phyloP scores from a whole-genome alignment of 2,888 invertebrate species.

The Scrobipalpa costella region DNA sequence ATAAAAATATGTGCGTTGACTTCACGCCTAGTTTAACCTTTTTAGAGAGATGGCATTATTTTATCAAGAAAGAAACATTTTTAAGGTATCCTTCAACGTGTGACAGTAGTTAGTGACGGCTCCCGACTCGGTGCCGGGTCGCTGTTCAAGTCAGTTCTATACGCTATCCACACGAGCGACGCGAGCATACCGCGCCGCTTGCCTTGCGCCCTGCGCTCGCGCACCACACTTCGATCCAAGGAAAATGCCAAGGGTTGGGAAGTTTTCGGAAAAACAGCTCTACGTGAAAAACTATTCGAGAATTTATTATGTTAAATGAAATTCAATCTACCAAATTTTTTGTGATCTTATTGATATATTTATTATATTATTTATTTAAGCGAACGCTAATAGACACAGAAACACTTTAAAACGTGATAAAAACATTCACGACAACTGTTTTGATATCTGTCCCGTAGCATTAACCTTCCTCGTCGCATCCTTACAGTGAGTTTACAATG shows the following conservation, averaged over 20 bases:
- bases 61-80: slow-evolving; percentile 56
- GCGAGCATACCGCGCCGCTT: too few relatives aligned
- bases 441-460: not conserved
- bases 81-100: slow-evolving; percentile 47
- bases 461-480: not conserved
- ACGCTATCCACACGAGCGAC: slow-evolving; percentile 41
- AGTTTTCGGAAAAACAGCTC: not conserved
- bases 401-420: not conserved
- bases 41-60: slow-evolving; percentile 58
- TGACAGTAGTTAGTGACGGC: slow-evolving; percentile 56
- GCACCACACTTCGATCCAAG: not conserved
- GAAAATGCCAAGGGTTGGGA: not conserved
- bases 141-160: slow-evolving; percentile 52
- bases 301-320: too few relatives aligned
- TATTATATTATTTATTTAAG: not conserved
- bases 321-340: too few relatives aligned
- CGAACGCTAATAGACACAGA: not conserved
- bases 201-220: not conserved
- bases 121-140: slow-evolving; percentile 44
- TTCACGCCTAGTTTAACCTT: not conserved
- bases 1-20: not conserved
- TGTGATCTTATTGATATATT: too few relatives aligned
- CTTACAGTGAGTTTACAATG: slow-evolving; percentile 11
- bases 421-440: not conserved
- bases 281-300: too few relatives aligned